Evolutionary conservation across 2,888 invertebrate species (phyloP), one percentile per base, ranked within the genome.

Genomic region (Acanthococcus lagerstroemiae): DNA sequence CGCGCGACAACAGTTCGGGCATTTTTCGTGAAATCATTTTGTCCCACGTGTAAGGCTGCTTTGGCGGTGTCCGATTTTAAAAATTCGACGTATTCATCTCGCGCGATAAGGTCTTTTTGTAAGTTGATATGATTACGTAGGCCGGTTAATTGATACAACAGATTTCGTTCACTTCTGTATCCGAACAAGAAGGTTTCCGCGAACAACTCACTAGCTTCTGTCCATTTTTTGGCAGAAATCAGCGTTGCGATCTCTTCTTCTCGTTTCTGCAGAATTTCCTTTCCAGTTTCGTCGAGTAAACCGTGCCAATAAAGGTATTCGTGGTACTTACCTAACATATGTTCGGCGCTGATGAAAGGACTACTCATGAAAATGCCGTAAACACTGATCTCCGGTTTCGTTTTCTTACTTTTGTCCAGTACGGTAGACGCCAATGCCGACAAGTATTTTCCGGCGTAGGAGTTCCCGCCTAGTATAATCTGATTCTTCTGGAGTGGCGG

Each of bases 381-480:
- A 1, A 83, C 80, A 69, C 74, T 76, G 9, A 72, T 66, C 15
- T 72, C 74, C 12, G 79, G 78, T 7, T 69, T 72, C 1, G 71
- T 69, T n/a, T 12, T 46, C 22, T 21, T 24, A 72, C 81, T 82
- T 67, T 78, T 75, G 1, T 73, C 69, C 71, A 82, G 81, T 69
- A 84, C 83, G 67, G 78, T 77, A 74, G 80, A 77, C 3, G 77
- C 79, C 58, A 82, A 72, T 2, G 80, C 74, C 44, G 81, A 80
- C 65, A 80, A 75, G 69, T 80, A 80, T 70, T 80, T 80, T 45
- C 83, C 83, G 48, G 81, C 82, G 72, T 83, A 83, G 1, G 82
- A 82, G 76, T 85, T 84, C 9, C 85, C 85, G 46, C 82, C 77
- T 2, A 83, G 77, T 70, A 78, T 84, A 71, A 85, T 82, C 0